These are phyloP conservation scores for Lampropteryx suffumata DNA, from an alignment of 2,888 invertebrate genomes.

Conservation along the genomic window DNA sequence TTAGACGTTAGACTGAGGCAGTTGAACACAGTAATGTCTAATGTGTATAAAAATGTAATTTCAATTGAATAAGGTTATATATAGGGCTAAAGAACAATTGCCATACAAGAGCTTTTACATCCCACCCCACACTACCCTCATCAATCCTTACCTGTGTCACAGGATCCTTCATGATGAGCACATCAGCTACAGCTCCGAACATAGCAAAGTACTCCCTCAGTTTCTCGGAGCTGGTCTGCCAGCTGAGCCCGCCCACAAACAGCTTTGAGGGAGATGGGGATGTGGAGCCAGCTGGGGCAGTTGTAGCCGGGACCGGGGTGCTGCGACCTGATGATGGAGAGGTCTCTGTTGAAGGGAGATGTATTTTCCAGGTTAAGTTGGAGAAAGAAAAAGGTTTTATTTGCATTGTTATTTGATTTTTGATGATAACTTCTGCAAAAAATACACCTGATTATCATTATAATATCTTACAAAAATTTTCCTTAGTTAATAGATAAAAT, in stretches of 20 bases:
- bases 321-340: slow-evolving; percentile 88
- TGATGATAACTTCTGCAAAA: too few species aligned
- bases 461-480: too few species aligned
- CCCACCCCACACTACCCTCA: slow-evolving; percentile 5
- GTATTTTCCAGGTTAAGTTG: too few species aligned
- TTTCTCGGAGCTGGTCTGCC: slow-evolving; percentile 96
- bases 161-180: slow-evolving; percentile 97
- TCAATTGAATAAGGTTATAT: too few species aligned
- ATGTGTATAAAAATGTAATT: too few species aligned
- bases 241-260: slow-evolving; percentile 95
- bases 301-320: slow-evolving; percentile 81
- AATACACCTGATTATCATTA: too few species aligned
- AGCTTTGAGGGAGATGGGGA: slow-evolving; percentile 90
- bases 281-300: slow-evolving; percentile 53
- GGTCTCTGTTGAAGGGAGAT: slow-evolving; percentile 56
- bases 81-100: too few species aligned
- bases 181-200: slow-evolving; percentile 95
- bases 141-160: slow-evolving; percentile 89
- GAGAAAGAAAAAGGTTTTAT: too few species aligned
- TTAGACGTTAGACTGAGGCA: too few species aligned
- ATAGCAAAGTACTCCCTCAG: slow-evolving; percentile 96
- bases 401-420: too few species aligned
- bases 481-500: too few species aligned
- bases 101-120: slow-evolving; percentile 1
- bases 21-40: too few species aligned